Percentiles rank a stretch among this genome's conserved stretches.
Conservation (phyloP, 1,140 invertebrate genomes). For the Diachasma alloeum region DNA sequence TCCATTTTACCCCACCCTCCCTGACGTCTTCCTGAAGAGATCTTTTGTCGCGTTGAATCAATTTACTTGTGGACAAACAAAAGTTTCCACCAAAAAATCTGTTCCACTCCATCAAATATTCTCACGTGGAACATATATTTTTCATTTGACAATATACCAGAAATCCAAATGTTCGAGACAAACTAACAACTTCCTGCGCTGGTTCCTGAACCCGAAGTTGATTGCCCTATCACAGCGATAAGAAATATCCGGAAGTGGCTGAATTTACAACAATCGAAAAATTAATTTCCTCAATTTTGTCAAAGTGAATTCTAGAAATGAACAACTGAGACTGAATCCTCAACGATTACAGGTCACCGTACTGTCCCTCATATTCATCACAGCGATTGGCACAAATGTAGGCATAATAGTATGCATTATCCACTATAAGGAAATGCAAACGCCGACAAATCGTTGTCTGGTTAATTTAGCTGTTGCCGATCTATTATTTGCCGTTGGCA, state of each 20-base stretch:
- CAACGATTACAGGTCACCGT: conserved; percentile 54
- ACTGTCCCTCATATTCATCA: conserved; percentile 56
- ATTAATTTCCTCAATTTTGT: not conserved
- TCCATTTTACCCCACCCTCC: too few species aligned
- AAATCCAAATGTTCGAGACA: too few species aligned
- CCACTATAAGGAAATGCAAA: conserved; percentile 74
- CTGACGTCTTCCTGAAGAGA: too few species aligned
- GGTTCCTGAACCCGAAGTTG: not conserved
- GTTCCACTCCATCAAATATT: too few species aligned
- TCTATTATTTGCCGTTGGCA: conserved; percentile 68
- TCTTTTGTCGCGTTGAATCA: too few species aligned
- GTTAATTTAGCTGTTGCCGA: conserved; percentile 76
- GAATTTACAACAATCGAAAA: not conserved
- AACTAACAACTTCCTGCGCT: too few species aligned
- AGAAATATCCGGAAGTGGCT: not conserved
- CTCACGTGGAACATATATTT: too few species aligned
- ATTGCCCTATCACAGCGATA: not conserved
- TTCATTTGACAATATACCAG: too few species aligned
- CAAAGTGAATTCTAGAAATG: not conserved
- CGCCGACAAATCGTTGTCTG: conserved; percentile 79
- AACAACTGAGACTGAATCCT: not conserved
- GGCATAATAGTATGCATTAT: conserved; percentile 59
- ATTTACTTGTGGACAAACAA: too few species aligned
- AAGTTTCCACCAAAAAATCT: too few species aligned
- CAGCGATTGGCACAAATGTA: conserved; percentile 59